Base-by-base conservation (phyloP, 2,888 invertebrate species). In the Lottia scabra region DNA sequence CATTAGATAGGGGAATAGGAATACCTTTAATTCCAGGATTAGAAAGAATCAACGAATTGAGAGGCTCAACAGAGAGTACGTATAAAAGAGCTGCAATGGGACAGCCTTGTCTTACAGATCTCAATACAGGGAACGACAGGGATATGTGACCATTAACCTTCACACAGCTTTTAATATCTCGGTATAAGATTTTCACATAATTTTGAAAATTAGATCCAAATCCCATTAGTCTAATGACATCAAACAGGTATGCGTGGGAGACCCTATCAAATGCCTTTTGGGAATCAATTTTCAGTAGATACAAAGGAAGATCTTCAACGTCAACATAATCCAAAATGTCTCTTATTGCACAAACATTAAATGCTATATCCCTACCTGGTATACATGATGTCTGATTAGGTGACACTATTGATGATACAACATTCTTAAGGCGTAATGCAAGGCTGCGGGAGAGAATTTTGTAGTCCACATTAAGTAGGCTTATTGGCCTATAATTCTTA, bases 181-280 rank as follows among this genome's bases (percentile, higher is more conserved):
- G 70, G 64, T 82, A 81, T 45, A 80, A 70, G 23, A 81, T 74
- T 56, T 73, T 70, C 19, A 81, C 74, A 77, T 76, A 78, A 4
- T 76, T 46, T 44, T 78, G 71, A 30, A 81, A 76, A 48, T 69
- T 48, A 38, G 71, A 38, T 19, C 75, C 68, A 77, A 82, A 80
- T n/a, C 79, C 78, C 70, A 77, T 80, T 12, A 71, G 30, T 15
- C 67, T 4, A 56, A 82, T 67, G 12, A 71, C 68, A 63, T 76
- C 65, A 70, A 75, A 77, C 38, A 82, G 19, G 70, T 73, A 81
- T 15, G 71, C 68, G 65, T 78, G 76, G 27, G 70, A 74, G 12
- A 80, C 80, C 48, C 80, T 68, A 67, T 81, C 79, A 56, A 81
- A 81, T 0, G 79, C 80, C 46, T 81, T 82, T 65, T 79, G 78